These are phyloP conservation scores for Aselliscus stoliczkanus DNA, from an alignment of 2,797 vertebrate species.

Conservation along the genomic window DNA sequence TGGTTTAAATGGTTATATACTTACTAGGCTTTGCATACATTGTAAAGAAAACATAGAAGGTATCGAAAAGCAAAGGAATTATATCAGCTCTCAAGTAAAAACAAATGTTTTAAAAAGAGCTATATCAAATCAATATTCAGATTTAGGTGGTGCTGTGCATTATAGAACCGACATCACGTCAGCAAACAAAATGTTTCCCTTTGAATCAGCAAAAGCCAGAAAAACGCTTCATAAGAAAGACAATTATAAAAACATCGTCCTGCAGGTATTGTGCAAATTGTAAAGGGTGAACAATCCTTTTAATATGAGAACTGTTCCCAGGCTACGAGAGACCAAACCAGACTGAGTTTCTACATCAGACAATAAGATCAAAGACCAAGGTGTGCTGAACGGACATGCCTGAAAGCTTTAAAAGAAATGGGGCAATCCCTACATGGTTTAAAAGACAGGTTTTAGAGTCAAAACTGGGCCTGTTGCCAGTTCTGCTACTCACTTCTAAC, in stretches of 20 bases:
- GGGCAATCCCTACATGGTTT: neutral
- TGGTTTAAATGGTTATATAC: neutral
- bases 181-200: neutral
- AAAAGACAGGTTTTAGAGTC: neutral
- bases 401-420: neutral
- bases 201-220: neutral
- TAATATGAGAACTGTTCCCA: neutral
- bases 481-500: neutral
- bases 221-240: neutral
- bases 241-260: neutral
- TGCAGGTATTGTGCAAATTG: neutral
- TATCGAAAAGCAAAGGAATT: conserved; percentile 18
- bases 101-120: neutral
- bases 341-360: neutral
- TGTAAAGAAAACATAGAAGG: neutral
- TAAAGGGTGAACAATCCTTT: neutral
- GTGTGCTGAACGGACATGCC: neutral
- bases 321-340: neutral
- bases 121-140: neutral
- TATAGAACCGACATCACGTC: neutral
- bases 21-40: neutral
- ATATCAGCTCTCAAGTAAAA: neutral
- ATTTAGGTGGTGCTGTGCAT: neutral
- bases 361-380: neutral
- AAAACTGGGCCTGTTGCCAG: neutral